These are phyloP conservation scores for Triops longicaudatus DNA, from an alignment of 1,140 invertebrate species.

Conservation along the genomic window DNA sequence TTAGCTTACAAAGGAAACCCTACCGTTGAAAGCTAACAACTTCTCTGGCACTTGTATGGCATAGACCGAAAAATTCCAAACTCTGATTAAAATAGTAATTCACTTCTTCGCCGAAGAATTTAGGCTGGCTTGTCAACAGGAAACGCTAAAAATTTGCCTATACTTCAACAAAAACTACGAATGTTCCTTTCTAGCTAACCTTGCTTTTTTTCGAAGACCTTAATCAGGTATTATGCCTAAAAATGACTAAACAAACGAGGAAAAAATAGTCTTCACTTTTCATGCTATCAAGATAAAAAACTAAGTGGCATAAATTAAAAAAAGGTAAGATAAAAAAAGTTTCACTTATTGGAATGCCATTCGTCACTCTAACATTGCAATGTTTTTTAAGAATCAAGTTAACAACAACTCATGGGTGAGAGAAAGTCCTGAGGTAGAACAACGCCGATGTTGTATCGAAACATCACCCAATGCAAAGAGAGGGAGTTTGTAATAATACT, in stretches of 20 bases:
- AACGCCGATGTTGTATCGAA: conserved; percentile 11
- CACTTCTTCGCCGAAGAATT: neutral
- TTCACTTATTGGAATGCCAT: conserved; percentile 24
- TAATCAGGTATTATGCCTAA: conserved; percentile 10
- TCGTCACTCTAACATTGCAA: conserved; percentile 20
- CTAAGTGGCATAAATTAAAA: neutral
- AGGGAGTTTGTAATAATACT: neutral
- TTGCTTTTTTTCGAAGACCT: neutral
- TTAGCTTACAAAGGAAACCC: neutral
- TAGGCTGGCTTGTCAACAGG: neutral
- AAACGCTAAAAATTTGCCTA: conserved; percentile 10
- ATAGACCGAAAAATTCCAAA: conserved; percentile 1
- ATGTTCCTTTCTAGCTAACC: neutral
- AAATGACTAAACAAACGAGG: conserved; percentile 17
- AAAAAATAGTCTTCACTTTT: neutral
- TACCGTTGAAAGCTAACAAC: conserved; percentile 8
- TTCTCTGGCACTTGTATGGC: conserved; percentile 14
- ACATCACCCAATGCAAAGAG: neutral
- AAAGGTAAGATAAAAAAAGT: neutral
- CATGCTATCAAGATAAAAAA: neutral
- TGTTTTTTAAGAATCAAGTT: neutral
- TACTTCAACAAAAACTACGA: neutral
- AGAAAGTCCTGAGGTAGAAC: conserved; percentile 11
- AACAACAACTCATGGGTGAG: neutral
- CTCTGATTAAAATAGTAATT: neutral